Evolutionary conservation across 2,113 vertebrate species (phyloP).

Genomic region (Crypturellus undulatus): DNA sequence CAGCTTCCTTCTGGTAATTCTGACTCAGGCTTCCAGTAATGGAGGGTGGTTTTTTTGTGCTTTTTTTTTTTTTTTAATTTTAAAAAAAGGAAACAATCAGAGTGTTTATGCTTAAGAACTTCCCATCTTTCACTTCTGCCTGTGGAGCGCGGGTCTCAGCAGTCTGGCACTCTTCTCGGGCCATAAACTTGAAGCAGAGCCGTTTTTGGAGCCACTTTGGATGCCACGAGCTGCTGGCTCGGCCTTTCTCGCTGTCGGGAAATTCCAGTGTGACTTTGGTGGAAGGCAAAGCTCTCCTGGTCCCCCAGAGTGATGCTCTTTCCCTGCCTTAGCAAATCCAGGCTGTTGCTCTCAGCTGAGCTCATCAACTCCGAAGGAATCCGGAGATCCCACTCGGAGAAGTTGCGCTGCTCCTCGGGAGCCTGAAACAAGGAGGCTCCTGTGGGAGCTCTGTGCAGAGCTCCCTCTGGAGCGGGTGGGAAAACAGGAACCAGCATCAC

Average conservation of each 20-base stretch:
- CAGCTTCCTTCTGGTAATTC: slow-evolving; percentile 74
- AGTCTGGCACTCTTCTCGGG: background rate
- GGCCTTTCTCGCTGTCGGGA: background rate
- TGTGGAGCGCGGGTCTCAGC: background rate
- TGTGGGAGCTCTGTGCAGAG: background rate
- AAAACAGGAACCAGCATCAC: fast-evolving
- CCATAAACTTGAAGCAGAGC: background rate
- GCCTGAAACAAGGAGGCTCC: background rate
- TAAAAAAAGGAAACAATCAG: background rate
- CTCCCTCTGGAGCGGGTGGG: background rate
- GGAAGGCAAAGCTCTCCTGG: background rate
- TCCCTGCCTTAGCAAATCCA: background rate
- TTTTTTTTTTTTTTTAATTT: background rate
- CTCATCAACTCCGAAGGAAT: background rate
- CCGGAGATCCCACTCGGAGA: fast-evolving
- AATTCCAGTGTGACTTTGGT: slow-evolving; percentile 9
- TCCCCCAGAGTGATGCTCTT: background rate
- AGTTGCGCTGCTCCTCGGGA: background rate
- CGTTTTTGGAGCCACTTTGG: background rate
- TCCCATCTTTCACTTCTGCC: slow-evolving; percentile 12
- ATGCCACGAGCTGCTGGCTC: background rate
- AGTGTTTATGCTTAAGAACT: slow-evolving; percentile 21
- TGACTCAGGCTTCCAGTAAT: slow-evolving; percentile 77
- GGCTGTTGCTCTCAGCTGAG: background rate
- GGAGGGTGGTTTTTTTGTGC: slow-evolving; percentile 16